phyloP scores from a whole-genome alignment of 2,113 vertebrate species.

The Anolis sagrei region DNA sequence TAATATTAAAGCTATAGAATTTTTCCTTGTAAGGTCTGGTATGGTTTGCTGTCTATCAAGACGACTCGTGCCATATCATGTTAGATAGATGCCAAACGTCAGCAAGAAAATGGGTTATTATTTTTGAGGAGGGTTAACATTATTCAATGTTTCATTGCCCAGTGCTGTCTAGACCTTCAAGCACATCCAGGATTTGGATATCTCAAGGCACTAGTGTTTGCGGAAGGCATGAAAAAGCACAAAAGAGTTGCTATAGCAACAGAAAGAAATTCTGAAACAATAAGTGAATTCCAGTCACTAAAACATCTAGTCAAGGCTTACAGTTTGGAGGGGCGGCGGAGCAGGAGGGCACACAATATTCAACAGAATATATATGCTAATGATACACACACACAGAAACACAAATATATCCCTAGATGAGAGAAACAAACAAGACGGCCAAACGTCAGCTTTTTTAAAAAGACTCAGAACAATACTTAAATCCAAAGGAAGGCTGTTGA shows the following conservation, averaged over 20 bases:
- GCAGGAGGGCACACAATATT: constrained; percentile 49
- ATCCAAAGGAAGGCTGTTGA: not conserved
- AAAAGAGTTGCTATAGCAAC: constrained; percentile 70
- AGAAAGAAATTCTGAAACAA: constrained; percentile 52
- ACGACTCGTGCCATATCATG: not conserved
- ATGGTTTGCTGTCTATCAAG: not conserved
- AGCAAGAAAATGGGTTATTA: not conserved
- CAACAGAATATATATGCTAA: constrained; percentile 32
- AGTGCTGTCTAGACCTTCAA: constrained; percentile 25
- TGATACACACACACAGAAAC: constrained; percentile 26
- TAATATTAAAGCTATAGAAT: not conserved
- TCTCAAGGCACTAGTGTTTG: not conserved
- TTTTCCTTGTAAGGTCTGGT: not conserved
- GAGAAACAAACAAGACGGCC: not conserved
- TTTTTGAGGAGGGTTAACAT: constrained; percentile 15
- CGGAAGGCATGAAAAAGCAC: constrained; percentile 58
- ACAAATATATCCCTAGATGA: not conserved
- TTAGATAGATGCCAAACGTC: not conserved
- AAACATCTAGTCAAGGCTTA: constrained; percentile 67
- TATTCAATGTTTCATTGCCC: constrained; percentile 15
- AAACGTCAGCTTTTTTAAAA: not conserved
- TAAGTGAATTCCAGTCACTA: constrained; percentile 39
- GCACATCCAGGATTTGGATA: constrained; percentile 41
- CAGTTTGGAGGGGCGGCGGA: not conserved
- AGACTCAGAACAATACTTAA: constrained; percentile 35